phyloP scores from a whole-genome alignment of 2,888 invertebrate genomes.

The Diarsia mendica region DNA sequence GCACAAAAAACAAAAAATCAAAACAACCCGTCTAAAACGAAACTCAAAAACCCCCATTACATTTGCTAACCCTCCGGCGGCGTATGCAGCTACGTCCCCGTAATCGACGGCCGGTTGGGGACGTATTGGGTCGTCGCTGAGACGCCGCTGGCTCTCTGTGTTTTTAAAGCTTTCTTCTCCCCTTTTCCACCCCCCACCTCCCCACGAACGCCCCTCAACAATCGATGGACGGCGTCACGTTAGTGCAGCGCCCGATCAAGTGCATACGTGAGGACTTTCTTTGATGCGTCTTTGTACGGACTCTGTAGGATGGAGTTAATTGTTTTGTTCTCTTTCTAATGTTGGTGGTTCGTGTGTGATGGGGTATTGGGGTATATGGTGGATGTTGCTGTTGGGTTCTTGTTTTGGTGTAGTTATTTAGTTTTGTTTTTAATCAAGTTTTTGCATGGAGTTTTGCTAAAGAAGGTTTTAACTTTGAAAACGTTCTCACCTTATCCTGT shows the following conservation, averaged over 20 bases:
- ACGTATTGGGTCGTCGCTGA: constrained; percentile 89
- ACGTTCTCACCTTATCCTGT: too few relatives aligned
- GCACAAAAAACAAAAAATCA: constrained; percentile 15
- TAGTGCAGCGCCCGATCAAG: constrained; percentile 87
- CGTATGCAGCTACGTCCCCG: constrained; percentile 81
- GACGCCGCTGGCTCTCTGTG: constrained; percentile 84
- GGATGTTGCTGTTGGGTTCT: constrained; percentile 12
- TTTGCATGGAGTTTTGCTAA: not conserved
- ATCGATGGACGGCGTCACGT: constrained; percentile 88
- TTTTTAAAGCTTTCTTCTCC: constrained; percentile 82
- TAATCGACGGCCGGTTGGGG: constrained; percentile 89
- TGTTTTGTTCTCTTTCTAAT: constrained; percentile 66
- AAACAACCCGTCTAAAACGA: constrained; percentile 47
- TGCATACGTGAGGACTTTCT: constrained; percentile 88
- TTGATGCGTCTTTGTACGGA: constrained; percentile 84
- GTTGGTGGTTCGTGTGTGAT: constrained; percentile 43
- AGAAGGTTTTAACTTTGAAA: not conserved
- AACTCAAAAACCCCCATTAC: constrained; percentile 54
- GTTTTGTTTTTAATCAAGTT: not conserved
- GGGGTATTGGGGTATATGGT: constrained; percentile 23
- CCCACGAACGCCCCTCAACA: constrained; percentile 72
- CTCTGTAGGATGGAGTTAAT: constrained; percentile 65
- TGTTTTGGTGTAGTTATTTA: not conserved
- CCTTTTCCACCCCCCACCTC: constrained; percentile 51
- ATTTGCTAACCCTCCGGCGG: constrained; percentile 74